phyloP scores from a whole-genome alignment of 2,888 invertebrate species.

The Lasioglossum leucozonium region DNA sequence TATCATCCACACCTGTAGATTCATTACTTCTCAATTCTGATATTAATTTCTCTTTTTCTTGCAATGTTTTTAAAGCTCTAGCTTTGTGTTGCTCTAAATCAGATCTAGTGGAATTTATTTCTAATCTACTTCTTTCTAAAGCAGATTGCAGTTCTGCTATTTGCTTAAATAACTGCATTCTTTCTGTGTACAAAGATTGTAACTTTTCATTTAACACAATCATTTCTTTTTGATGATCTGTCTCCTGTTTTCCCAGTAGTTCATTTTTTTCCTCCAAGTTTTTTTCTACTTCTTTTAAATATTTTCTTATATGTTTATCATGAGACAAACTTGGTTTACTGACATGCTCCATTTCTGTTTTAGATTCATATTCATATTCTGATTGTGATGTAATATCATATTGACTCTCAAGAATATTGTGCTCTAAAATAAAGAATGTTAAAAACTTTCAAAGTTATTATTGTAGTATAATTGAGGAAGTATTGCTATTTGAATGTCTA shows the following conservation, averaged over 20 bases:
- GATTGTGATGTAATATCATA: slow-evolving; percentile 19
- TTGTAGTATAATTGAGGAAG: not conserved
- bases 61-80: slow-evolving; percentile 91
- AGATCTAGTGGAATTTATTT: slow-evolving; percentile 80
- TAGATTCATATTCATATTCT: slow-evolving; percentile 29
- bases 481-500: not conserved
- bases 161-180: slow-evolving; percentile 83
- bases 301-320: slow-evolving; percentile 49
- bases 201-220: slow-evolving; percentile 84
- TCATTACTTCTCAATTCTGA: slow-evolving; percentile 85
- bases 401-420: slow-evolving; percentile 7
- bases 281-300: slow-evolving; percentile 58
- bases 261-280: slow-evolving; percentile 59
- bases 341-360: slow-evolving; percentile 17
- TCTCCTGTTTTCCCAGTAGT: slow-evolving; percentile 81
- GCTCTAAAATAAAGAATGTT: slow-evolving; percentile 37
- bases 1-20: slow-evolving; percentile 75
- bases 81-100: slow-evolving; percentile 92
- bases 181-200: slow-evolving; percentile 85
- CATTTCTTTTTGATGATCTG: slow-evolving; percentile 85
- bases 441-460: not conserved
- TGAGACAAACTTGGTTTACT: slow-evolving; percentile 34
- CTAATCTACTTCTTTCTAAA: slow-evolving; percentile 78
- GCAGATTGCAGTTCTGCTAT: slow-evolving; percentile 82
- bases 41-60: slow-evolving; percentile 91